Evolutionary conservation across 1,140 invertebrate species (phyloP).

Genomic region (Caenorhabditis briggsae): DNA sequence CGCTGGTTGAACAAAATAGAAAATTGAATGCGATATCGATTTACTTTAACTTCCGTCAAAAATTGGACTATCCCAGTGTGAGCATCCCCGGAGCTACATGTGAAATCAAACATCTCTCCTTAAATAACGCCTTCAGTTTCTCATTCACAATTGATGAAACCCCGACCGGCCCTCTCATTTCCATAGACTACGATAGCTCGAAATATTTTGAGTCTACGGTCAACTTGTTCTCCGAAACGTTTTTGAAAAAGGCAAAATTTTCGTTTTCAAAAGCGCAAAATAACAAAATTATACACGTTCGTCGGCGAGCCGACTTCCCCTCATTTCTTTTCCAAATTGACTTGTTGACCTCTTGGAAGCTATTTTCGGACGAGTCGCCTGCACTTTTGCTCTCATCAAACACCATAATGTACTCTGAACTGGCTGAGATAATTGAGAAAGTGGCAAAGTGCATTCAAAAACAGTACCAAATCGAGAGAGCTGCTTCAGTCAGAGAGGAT

Average conservation of each 20-base stretch:
- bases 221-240: conserved; percentile 15
- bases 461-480: neutral
- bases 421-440: neutral
- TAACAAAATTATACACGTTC: conserved; percentile 1
- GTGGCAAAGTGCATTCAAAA: neutral
- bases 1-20: conserved; percentile 65
- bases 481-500: neutral
- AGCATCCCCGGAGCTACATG: conserved; percentile 58
- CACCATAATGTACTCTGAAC: conserved; percentile 29
- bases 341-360: conserved; percentile 41
- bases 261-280: neutral
- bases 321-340: neutral
- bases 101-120: conserved; percentile 69
- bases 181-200: conserved; percentile 64
- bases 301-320: neutral
- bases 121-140: conserved; percentile 70
- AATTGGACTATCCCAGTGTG: conserved; percentile 71
- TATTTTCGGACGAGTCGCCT: conserved; percentile 33
- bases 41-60: conserved; percentile 74
- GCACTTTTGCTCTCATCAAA: conserved; percentile 47
- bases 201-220: conserved; percentile 58
- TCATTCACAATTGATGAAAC: conserved; percentile 72
- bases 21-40: conserved; percentile 40
- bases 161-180: conserved; percentile 49
- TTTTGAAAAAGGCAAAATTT: conserved; percentile 19